These are phyloP conservation scores for Gymnocypris eckloni DNA, from an alignment of 2,797 vertebrate species.

Conservation along the genomic window DNA sequence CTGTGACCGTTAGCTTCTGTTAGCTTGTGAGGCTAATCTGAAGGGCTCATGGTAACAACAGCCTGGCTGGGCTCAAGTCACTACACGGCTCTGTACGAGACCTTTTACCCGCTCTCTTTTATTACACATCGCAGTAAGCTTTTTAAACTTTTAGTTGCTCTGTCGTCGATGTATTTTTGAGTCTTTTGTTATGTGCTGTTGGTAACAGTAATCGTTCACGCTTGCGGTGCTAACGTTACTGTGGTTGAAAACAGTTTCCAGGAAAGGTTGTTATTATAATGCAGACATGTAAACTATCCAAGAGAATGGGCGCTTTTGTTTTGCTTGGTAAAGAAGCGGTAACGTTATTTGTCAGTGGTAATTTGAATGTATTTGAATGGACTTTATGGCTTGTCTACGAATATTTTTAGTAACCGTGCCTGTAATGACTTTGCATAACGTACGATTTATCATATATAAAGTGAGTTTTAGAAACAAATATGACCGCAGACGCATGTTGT, in stretches of 20 bases:
- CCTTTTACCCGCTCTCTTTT: neutral
- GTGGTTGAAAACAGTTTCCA: neutral
- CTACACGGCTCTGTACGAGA: neutral
- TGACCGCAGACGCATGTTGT: neutral
- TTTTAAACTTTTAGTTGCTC: neutral
- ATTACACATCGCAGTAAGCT: neutral
- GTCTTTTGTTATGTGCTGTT: neutral
- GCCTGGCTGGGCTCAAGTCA: neutral
- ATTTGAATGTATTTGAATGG: conserved; percentile 28
- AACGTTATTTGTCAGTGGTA: too few relatives aligned
- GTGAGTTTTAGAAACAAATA: neutral
- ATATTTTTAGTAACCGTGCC: neutral
- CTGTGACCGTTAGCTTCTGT: conserved; percentile 33
- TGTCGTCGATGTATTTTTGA: neutral
- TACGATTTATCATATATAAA: neutral
- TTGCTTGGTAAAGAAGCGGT: neutral
- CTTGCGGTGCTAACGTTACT: conserved; percentile 7
- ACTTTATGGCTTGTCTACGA: neutral
- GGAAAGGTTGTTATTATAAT: neutral
- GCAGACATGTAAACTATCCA: neutral
- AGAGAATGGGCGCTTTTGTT: neutral
- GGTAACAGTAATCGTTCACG: neutral
- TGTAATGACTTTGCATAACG: neutral
- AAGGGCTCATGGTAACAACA: conserved; percentile 15
- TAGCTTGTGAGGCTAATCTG: conserved; percentile 31